Evolutionary conservation across 2,797 vertebrate species (phyloP).

Genomic region (Lithobates pipiens): DNA sequence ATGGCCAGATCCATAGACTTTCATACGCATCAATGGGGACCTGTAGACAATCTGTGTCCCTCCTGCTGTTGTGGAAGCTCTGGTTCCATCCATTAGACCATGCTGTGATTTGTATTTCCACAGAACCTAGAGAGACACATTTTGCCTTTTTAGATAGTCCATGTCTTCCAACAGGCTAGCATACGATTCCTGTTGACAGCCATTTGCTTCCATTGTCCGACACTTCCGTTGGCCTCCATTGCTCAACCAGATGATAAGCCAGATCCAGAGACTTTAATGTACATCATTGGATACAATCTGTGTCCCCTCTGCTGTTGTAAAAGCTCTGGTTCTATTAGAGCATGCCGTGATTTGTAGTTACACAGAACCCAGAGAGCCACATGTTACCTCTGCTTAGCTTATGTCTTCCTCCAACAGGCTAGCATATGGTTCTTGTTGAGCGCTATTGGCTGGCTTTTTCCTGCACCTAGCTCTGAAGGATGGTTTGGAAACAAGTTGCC

Average conservation of each 20-base stretch:
- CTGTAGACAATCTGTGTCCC: not conserved
- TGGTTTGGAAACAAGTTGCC: not conserved
- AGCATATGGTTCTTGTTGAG: not conserved
- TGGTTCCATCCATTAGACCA: not conserved
- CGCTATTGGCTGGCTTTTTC: slow-evolving; percentile 18
- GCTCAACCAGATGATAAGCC: too few relatives aligned
- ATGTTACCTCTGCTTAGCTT: not conserved
- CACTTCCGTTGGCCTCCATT: too few relatives aligned
- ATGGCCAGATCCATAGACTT: too few relatives aligned
- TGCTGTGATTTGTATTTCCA: not conserved
- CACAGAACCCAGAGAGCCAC: not conserved
- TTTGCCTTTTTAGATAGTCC: not conserved
- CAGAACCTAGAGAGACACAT: not conserved
- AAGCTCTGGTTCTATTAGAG: not conserved
- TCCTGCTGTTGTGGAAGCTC: too few relatives aligned
- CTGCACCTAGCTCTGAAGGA: slow-evolving; percentile 22
- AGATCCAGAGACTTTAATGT: too few relatives aligned
- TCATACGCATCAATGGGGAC: too few relatives aligned
- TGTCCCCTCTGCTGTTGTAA: not conserved
- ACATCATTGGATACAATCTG: too few relatives aligned
- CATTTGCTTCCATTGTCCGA: not conserved
- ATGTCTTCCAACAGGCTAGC: not conserved
- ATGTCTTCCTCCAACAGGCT: not conserved
- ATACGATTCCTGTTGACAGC: not conserved
- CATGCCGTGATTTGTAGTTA: not conserved